Conservation (phyloP, 2,888 invertebrate species). For the Calephelis perditalis region DNA sequence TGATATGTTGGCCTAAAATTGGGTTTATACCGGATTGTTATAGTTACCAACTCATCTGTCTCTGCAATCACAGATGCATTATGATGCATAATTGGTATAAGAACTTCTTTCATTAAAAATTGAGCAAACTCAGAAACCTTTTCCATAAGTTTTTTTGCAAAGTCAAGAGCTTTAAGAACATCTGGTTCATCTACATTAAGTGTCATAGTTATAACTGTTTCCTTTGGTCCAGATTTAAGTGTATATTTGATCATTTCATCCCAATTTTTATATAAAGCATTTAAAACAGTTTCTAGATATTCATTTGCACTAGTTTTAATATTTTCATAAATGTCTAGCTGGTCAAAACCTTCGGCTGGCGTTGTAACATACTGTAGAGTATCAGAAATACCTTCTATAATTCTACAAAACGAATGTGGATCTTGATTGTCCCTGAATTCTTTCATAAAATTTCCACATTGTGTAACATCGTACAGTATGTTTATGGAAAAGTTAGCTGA, state of each 20-base stretch:
- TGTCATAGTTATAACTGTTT: constrained; percentile 49
- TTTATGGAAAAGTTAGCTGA: constrained; percentile 77
- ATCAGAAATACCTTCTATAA: constrained; percentile 71
- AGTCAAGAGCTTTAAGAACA: constrained; percentile 57
- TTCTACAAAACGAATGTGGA: constrained; percentile 52
- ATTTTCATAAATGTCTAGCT: constrained; percentile 70
- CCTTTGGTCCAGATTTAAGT: constrained; percentile 39
- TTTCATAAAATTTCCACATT: constrained; percentile 53
- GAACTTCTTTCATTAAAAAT: constrained; percentile 76
- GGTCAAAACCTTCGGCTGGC: constrained; percentile 67
- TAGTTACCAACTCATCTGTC: constrained; percentile 47
- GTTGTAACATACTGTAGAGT: constrained; percentile 61
- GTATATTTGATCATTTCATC: constrained; percentile 63
- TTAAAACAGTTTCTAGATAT: constrained; percentile 62
- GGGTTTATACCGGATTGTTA: constrained; percentile 58
- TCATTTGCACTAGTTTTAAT: constrained; percentile 62
- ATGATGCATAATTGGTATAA: constrained; percentile 77
- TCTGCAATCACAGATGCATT: constrained; percentile 60
- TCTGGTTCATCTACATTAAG: constrained; percentile 56
- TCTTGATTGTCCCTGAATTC: constrained; percentile 53
- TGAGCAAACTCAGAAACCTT: constrained; percentile 77
- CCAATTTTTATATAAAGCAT: constrained; percentile 70
- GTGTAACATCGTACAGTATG: constrained; percentile 54
- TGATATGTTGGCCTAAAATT: constrained; percentile 65
- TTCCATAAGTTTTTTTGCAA: constrained; percentile 53